A percentile compares a stretch with the other conserved stretches of the same genome.
phyloP scores from a whole-genome alignment of 2,113 vertebrate species.

The Aegithalos caudatus region DNA sequence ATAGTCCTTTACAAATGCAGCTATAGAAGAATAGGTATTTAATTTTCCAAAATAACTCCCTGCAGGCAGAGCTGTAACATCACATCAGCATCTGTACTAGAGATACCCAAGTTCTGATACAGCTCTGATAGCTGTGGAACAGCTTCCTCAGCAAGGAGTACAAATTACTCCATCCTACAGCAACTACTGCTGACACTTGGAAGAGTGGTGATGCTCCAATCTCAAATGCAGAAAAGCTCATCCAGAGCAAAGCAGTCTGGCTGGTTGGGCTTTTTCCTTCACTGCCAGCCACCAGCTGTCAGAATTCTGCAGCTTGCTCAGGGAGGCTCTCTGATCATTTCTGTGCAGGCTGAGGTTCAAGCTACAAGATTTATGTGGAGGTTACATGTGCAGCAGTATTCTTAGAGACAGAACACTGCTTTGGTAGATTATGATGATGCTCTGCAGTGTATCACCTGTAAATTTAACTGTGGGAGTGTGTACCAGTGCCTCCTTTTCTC shows the following conservation, averaged over 20 bases:
- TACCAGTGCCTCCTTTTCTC: neutral
- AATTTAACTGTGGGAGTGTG: neutral
- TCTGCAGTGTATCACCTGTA: neutral
- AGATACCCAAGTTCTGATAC: neutral
- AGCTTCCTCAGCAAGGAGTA: neutral
- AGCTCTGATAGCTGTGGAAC: neutral
- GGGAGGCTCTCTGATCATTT: neutral
- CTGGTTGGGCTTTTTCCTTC: neutral
- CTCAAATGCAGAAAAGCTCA: neutral
- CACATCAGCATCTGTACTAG: neutral
- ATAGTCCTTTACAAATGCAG: neutral
- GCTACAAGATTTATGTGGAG: neutral
- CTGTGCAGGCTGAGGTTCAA: neutral
- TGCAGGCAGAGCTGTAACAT: neutral
- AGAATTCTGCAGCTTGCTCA: neutral
- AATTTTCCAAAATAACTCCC: neutral
- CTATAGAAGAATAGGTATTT: neutral
- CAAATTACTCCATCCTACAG: neutral
- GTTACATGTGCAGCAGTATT: neutral
- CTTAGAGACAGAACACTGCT: neutral
- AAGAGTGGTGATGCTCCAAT: neutral
- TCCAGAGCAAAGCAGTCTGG: neutral
- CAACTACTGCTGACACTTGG: neutral
- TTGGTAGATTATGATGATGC: neutral
- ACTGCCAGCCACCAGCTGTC: neutral